Conservation (phyloP, 2,113 vertebrate species). For the Oncorhynchus kisutch region DNA sequence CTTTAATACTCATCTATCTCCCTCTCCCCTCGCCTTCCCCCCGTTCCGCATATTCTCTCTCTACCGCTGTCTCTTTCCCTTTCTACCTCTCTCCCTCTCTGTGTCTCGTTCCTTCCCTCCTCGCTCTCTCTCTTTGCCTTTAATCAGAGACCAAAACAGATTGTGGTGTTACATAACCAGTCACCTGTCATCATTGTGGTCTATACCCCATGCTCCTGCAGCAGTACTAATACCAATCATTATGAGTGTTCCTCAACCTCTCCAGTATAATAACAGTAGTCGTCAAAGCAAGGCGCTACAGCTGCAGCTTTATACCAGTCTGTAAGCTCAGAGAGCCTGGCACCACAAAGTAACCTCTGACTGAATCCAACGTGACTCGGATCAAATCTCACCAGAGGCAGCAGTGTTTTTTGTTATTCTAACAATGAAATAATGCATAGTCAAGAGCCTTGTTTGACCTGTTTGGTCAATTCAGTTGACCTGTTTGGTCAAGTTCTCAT, state of each 20-base stretch:
- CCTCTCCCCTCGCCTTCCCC: constrained; percentile 4
- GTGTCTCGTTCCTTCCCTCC: neutral
- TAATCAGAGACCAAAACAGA: constrained; percentile 56
- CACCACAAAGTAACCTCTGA: neutral
- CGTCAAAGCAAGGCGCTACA: neutral
- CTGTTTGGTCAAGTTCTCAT: no score
- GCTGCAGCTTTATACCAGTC: neutral
- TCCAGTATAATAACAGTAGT: neutral
- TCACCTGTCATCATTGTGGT: constrained; percentile 46
- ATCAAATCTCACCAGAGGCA: no score
- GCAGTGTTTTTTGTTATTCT: neutral
- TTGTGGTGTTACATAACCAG: constrained; percentile 55
- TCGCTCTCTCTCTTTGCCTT: constrained; percentile 30
- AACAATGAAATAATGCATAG: neutral
- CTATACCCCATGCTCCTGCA: constrained; percentile 3
- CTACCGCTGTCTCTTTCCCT: constrained; percentile 7
- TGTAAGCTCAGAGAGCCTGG: neutral
- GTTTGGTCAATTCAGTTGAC: no score
- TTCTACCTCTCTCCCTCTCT: constrained; percentile 44
- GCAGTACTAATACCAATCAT: neutral
- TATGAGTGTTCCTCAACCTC: neutral
- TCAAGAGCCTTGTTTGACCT: no score
- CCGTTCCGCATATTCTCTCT: constrained; percentile 20
- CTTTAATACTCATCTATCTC: neutral
- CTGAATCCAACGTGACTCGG: neutral